Conservation (phyloP, 2,888 invertebrate species). For the Diloba caeruleocephala region DNA sequence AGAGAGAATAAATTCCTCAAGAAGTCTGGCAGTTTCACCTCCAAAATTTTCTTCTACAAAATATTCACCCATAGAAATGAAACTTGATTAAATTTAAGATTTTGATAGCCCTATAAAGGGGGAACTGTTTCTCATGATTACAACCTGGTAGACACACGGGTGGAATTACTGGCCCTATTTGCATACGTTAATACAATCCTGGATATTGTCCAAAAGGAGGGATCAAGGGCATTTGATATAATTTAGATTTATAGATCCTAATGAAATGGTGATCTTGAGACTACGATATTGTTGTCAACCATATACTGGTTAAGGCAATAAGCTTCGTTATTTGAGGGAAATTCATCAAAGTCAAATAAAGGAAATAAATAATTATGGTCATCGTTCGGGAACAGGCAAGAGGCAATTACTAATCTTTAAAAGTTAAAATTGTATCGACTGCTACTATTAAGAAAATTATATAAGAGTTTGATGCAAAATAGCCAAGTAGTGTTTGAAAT, state of each 20-base stretch:
- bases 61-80: constrained; percentile 19
- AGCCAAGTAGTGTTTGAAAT: too few relatives aligned
- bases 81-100: constrained; percentile 55
- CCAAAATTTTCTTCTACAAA: constrained; percentile 7
- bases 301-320: too few relatives aligned
- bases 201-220: constrained; percentile 41
- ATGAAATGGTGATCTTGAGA: constrained; percentile 6
- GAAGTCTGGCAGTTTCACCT: background rate
- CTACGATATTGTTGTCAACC: background rate
- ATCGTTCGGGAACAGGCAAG: too few relatives aligned
- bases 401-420: too few relatives aligned
- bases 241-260: constrained; percentile 34
- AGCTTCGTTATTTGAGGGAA: too few relatives aligned
- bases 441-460: too few relatives aligned
- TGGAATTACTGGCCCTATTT: constrained; percentile 42
- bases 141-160: constrained; percentile 36
- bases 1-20: background rate
- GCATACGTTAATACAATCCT: constrained; percentile 45
- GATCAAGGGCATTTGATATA: constrained; percentile 26
- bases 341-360: too few relatives aligned
- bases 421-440: too few relatives aligned
- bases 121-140: constrained; percentile 41
- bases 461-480: too few relatives aligned
- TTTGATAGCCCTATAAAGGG: constrained; percentile 45
- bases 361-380: too few relatives aligned